Evolutionary conservation across 2,113 vertebrate genomes (phyloP), one percentile per base, ranked within the genome.

Genomic region (Columbina picui): DNA sequence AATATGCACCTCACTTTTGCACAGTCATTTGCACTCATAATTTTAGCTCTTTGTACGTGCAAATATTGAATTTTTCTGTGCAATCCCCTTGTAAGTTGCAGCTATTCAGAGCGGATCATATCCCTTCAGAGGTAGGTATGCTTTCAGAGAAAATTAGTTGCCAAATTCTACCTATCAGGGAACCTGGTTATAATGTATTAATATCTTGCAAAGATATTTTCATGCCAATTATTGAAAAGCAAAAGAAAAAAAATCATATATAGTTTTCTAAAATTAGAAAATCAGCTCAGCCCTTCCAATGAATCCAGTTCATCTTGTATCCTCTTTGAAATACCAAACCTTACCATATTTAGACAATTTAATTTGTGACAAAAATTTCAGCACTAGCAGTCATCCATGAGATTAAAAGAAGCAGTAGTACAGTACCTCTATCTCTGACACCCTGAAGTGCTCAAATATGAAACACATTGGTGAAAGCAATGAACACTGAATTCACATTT

Each of bases 271-370:
- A 92, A 90, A 79, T 92, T 85, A 88, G 88, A 92, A 90, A 85
- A 90, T 65, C 39, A 77, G 39, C 39, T 92, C 63, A 73, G 36
- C 68, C 45, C 29, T 82, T 85, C 29, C 43, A 90, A 30, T 91
- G 74, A 77, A 88, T 53, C 55, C 53, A 64, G 53, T 93, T 86
- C 45, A 61, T 88, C 34, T 94, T 85, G 30, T 85, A 57, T 82
- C 65, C 60, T 89, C 34, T 92, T 68, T 82, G 64, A 91, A 93
- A 90, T 90, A 78, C 34, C 80, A 70, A 55, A 74, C 39, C 52
- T 89, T 80, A 71, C 47, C 84, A 60, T 87, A 81, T 94, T 92
- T 93, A 87, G 80, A 70, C 56, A 79, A 53, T 85, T 89, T 41
- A 20, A 25, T 89, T 87, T 84, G 68, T 92, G 77, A 74, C 49